These are phyloP conservation scores for Serilophus lunatus DNA, from an alignment of 2,113 vertebrate genomes.

Conservation along the genomic window DNA sequence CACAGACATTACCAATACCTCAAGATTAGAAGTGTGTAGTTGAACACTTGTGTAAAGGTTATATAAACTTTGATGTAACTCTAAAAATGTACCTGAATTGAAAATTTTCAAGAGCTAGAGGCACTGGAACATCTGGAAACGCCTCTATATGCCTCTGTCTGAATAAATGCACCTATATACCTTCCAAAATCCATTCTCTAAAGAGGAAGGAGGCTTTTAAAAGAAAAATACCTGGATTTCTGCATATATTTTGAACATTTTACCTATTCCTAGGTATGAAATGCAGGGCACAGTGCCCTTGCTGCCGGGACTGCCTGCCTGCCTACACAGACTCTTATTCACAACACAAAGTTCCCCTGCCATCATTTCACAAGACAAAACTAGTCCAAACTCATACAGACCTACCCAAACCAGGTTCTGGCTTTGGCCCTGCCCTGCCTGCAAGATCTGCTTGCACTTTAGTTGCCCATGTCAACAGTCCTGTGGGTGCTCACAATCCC, in stretches of 20 bases:
- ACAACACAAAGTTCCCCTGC: not conserved
- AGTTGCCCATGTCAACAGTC: not conserved
- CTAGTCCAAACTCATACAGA: not conserved
- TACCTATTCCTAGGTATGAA: not conserved
- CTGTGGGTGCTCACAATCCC: accelerated
- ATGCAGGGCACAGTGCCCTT: not conserved
- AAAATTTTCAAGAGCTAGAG: not conserved
- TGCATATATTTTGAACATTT: not conserved
- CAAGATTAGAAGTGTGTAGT: not conserved
- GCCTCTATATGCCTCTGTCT: not conserved
- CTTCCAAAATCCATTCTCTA: not conserved
- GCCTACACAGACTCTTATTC: not conserved
- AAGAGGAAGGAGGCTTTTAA: not conserved
- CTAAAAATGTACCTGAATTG: not conserved
- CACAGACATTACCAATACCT: not conserved
- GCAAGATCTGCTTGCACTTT: not conserved
- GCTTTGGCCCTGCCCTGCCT: not conserved
- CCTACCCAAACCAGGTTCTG: not conserved
- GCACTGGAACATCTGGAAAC: not conserved
- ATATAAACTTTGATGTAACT: not conserved
- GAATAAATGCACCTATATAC: not conserved
- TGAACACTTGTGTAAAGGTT: not conserved
- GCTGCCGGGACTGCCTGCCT: not conserved
- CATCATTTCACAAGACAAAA: not conserved
- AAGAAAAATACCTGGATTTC: not conserved